Conservation (phyloP, 2,888 invertebrate genomes). For the Monopis laevigella region DNA sequence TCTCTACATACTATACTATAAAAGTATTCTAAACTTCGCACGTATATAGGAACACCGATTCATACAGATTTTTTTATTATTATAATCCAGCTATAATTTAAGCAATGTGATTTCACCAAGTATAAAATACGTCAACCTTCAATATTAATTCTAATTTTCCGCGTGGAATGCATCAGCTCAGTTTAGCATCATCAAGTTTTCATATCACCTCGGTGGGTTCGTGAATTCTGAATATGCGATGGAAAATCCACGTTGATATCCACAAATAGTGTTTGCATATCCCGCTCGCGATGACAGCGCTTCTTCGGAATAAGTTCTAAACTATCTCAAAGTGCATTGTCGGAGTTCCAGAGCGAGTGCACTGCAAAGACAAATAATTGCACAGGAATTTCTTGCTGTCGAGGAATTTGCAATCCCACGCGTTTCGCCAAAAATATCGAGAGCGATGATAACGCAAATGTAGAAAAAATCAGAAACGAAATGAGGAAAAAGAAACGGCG, state of each 20-base stretch:
- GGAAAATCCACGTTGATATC: conserved; percentile 4
- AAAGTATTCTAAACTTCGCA: too few species aligned
- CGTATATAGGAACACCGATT: too few species aligned
- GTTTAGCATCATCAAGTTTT: too few species aligned
- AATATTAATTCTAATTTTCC: too few species aligned
- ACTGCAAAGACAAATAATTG: conserved; percentile 27
- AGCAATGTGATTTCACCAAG: too few species aligned
- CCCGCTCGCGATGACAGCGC: conserved; percentile 3
- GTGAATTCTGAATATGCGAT: conserved; percentile 1
- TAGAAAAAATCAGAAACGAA: not conserved
- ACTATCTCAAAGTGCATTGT: conserved; percentile 12
- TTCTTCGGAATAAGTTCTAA: conserved; percentile 6
- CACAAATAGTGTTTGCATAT: conserved; percentile 7
- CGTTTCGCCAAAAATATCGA: conserved; percentile 8
- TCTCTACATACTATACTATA: too few species aligned
- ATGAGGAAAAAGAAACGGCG: conserved; percentile 4
- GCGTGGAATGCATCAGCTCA: too few species aligned
- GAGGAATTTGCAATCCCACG: conserved; percentile 23
- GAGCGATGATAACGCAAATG: not conserved
- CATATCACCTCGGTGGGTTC: too few species aligned
- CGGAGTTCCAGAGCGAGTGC: conserved; percentile 2
- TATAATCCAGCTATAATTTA: too few species aligned
- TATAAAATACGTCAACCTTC: too few species aligned
- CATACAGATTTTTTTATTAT: too few species aligned
- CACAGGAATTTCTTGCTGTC: conserved; percentile 28